Evolutionary conservation across 35 echinoderm and acorn worm genomes (phyloP).

Genomic region (Acanthaster planci): DNA sequence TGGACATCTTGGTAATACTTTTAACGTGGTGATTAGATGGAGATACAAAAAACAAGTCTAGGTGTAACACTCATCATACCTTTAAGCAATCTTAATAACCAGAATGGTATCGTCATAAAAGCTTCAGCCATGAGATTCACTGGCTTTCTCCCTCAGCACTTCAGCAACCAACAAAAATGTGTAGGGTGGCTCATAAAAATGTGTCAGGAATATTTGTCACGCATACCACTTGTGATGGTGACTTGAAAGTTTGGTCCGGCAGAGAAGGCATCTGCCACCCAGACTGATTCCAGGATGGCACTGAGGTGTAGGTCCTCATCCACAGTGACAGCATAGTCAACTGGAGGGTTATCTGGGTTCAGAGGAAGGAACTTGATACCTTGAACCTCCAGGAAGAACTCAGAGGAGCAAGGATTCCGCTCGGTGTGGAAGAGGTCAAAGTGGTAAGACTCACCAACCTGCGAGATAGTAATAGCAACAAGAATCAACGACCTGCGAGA

Average conservation of each 20-base stretch:
- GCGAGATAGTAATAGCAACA: background rate
- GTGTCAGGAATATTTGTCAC: too few species aligned
- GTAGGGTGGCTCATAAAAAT: too few species aligned
- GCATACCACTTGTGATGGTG: constrained; percentile 58
- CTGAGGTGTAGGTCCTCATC: constrained; percentile 50
- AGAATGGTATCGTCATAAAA: too few species aligned
- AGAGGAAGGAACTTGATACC: constrained; percentile 49
- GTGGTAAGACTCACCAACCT: constrained; percentile 62
- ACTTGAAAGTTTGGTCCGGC: constrained; percentile 37
- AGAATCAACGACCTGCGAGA: constrained; percentile 42
- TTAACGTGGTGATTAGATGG: too few species aligned
- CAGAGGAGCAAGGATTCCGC: constrained; percentile 68
- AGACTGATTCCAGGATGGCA: background rate
- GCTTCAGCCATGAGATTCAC: too few species aligned
- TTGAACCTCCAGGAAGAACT: constrained; percentile 72
- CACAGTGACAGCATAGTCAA: constrained; percentile 64
- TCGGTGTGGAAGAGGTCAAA: constrained; percentile 76
- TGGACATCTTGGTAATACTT: too few species aligned
- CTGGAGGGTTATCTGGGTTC: constrained; percentile 59
- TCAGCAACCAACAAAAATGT: too few species aligned
- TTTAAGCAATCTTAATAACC: too few species aligned
- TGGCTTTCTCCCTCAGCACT: too few species aligned
- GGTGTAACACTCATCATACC: too few species aligned
- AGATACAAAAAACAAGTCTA: too few species aligned
- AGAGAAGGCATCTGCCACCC: constrained; percentile 28